phyloP scores from a whole-genome alignment of 2,888 invertebrate genomes.

The Aporophyla nigra region DNA sequence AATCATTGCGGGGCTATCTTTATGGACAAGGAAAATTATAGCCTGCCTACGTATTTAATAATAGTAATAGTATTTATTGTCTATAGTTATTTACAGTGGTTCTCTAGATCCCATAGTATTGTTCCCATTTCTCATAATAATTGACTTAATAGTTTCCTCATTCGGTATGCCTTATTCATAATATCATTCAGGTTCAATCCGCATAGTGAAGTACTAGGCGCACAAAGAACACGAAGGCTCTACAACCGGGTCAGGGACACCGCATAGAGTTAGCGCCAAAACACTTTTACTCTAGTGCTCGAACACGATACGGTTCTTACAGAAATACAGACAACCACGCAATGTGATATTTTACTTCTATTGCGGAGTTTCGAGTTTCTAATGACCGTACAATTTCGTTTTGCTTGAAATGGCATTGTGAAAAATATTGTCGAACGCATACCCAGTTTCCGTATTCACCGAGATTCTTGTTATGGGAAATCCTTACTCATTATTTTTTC shows the following conservation, averaged over 20 bases:
- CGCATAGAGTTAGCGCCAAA: slow-evolving; percentile 77
- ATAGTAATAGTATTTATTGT: too few relatives aligned
- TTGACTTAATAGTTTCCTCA: slow-evolving; percentile 14
- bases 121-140: slow-evolving; percentile 24
- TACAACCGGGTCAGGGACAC: slow-evolving; percentile 78
- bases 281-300: slow-evolving; percentile 67
- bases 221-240: slow-evolving; percentile 71
- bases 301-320: slow-evolving; percentile 46
- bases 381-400: slow-evolving; percentile 63
- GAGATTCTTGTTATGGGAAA: slow-evolving; percentile 58
- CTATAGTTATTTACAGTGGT: too few relatives aligned
- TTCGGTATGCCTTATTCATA: slow-evolving; percentile 49
- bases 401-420: slow-evolving; percentile 60
- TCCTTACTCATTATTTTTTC: slow-evolving; percentile 51
- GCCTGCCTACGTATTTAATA: slow-evolving; percentile 6
- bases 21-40: slow-evolving; percentile 8
- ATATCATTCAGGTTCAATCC: slow-evolving; percentile 62
- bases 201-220: slow-evolving; percentile 68
- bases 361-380: slow-evolving; percentile 60
- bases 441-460: slow-evolving; percentile 48
- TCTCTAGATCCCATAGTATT: too few relatives aligned
- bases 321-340: slow-evolving; percentile 52
- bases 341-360: slow-evolving; percentile 53
- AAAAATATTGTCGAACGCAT: slow-evolving; percentile 56
- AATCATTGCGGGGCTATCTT: slow-evolving; percentile 10